Percentiles rank a stretch among this genome's conserved stretches.
Evolutionary conservation across 2,888 invertebrate species (phyloP).

Genomic region (Phortica okadai): DNA sequence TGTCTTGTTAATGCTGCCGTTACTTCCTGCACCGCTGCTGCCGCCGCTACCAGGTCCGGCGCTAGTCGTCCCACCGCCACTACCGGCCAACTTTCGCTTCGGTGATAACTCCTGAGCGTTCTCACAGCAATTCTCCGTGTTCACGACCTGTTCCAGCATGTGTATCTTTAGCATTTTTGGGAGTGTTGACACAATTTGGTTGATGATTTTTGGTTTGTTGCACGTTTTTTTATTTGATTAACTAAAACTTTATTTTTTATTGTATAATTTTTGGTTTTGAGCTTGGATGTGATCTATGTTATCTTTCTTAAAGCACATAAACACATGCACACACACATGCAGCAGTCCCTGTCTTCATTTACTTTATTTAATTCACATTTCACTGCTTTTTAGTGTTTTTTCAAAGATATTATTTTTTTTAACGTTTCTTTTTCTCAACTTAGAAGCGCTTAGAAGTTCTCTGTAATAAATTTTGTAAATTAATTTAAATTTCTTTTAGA

Average conservation of each 20-base stretch:
- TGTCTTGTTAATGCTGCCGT: slow-evolving; percentile 59
- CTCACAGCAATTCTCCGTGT: slow-evolving; percentile 78
- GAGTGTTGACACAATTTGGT: slow-evolving; percentile 23
- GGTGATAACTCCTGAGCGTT: slow-evolving; percentile 63
- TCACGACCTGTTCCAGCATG: slow-evolving; percentile 86
- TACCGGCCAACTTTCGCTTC: slow-evolving; percentile 58
- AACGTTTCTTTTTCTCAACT: slow-evolving; percentile 16
- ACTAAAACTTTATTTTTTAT: slow-evolving; percentile 49
- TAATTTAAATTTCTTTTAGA: slow-evolving; percentile 13
- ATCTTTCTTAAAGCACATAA: slow-evolving; percentile 32
- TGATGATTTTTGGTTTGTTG: slow-evolving; percentile 31
- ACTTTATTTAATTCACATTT: slow-evolving; percentile 12
- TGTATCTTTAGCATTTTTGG: slow-evolving; percentile 84
- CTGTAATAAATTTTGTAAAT: slow-evolving; percentile 6
- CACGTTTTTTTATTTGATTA: slow-evolving; percentile 27
- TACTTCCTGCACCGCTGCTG: slow-evolving; percentile 60
- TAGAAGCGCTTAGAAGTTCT: slow-evolving; percentile 3
- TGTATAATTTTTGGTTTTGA: slow-evolving; percentile 59
- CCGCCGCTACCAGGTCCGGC: slow-evolving; percentile 38
- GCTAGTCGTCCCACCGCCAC: slow-evolving; percentile 28
- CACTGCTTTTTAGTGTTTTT: slow-evolving; percentile 25
- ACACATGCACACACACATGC: not conserved
- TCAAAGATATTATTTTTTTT: not conserved
- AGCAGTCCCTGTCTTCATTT: not conserved
- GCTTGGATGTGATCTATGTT: slow-evolving; percentile 47